These are phyloP conservation scores for Ceyx cyanopectus DNA, from an alignment of 2,113 vertebrate species.

Conservation along the genomic window DNA sequence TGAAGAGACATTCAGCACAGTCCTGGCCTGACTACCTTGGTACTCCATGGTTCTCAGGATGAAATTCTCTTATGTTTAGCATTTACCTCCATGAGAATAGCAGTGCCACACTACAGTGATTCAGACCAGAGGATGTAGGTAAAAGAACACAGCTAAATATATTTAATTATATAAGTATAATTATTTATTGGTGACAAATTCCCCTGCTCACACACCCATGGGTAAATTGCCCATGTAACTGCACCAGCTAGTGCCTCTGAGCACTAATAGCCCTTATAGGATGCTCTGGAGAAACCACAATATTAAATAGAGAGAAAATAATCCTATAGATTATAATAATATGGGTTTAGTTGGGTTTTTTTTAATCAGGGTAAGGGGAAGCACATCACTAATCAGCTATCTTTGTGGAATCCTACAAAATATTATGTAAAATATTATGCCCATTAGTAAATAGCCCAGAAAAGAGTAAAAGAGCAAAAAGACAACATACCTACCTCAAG, in stretches of 20 bases:
- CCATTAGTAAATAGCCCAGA: background rate
- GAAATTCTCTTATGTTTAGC: background rate
- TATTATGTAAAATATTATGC: background rate
- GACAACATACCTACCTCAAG: background rate
- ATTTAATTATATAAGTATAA: no score
- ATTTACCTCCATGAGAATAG: background rate
- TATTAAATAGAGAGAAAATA: background rate
- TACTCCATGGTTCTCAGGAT: background rate
- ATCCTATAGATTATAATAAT: background rate
- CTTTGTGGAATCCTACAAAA: background rate
- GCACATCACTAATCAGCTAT: background rate
- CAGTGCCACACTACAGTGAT: background rate
- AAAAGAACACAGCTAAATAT: background rate
- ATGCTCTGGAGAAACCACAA: background rate
- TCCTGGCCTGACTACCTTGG: background rate
- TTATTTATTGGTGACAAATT: no score
- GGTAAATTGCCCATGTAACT: background rate
- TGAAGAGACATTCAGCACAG: background rate
- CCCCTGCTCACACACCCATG: background rate
- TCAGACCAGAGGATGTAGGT: background rate
- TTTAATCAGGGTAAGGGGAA: background rate
- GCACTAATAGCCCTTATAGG: background rate
- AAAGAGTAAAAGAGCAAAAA: background rate
- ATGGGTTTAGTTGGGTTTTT: background rate
- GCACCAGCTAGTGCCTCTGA: rapidly evolving